Base-by-base conservation (phyloP, 2,797 vertebrate genomes). In the Lateolabrax maculatus region DNA sequence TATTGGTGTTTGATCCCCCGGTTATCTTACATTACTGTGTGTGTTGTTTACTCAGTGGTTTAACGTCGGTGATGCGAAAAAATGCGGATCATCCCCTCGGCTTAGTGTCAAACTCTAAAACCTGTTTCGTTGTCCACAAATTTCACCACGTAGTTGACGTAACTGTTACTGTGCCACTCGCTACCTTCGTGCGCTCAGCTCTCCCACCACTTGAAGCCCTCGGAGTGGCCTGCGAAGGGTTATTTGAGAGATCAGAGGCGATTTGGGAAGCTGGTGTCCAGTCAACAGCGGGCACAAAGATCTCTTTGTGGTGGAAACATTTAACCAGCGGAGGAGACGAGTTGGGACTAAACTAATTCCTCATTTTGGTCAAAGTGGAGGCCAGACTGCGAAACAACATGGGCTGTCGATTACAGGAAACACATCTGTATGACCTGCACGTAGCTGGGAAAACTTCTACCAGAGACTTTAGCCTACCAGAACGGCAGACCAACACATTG, bases 201-300 rank as follows among this genome's bases (percentile, higher is more conserved):
- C 21, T 13, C n/a, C 31, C 12, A 53, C 8, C 23, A 56, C n/a
- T n/a, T n/a, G 69, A 85, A 62, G 56, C 51, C 31, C 46, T 58
- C 21, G 39, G 63, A 73, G 46, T 63, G 41, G 21, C 16, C 46
- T 49, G 68, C 19, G 51, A 53, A 85, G 23, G 71, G 53, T 75
- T 86, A 71, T 70, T 58, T 55, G 21, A 76, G 21, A 76, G 78
- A 76, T 75, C 83, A 79, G 49, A 67, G 5, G 29, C n/a, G 48
- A 78, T 82, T 87, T 84, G n/a, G 31, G 29, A 61, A 84, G 55
- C 65, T 77, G 18, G 37, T 78, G 65, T 79, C 36, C 44, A 58
- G 73, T 80, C 83, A 71, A 65, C 74, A 75, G 48, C 81, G 63
- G 13, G 16, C 36, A 88, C 80, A 91, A 89, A 86, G 57, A 66